Evolutionary conservation across 92 coral and sea anemone species (phyloP).

Genomic region (Zoanthus solanderi): DNA sequence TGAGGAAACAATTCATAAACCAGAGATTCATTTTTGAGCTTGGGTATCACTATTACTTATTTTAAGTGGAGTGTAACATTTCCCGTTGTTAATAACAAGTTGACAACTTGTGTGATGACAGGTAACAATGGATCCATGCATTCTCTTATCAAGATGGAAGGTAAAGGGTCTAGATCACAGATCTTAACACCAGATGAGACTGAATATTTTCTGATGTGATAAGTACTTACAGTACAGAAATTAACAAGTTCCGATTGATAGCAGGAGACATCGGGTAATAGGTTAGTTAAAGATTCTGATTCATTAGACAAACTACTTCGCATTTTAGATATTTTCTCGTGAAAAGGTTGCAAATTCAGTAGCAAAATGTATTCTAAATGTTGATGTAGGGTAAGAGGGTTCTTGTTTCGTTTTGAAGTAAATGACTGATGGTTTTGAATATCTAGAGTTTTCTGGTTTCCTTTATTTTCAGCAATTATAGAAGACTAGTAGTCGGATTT

Average conservation of each 20-base stretch:
- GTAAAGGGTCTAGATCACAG: conserved; percentile 18
- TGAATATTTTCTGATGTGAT: conserved; percentile 13
- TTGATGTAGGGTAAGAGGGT: conserved; percentile 20
- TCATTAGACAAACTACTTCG: conserved; percentile 42
- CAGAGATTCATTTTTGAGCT: conserved; percentile 55
- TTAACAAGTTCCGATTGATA: conserved; percentile 43
- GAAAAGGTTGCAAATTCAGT: conserved; percentile 41
- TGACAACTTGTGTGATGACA: conserved; percentile 45
- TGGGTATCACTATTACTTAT: conserved; percentile 48
- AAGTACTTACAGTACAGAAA: conserved; percentile 29
- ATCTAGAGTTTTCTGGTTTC: conserved; percentile 45
- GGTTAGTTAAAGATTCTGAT: conserved; percentile 40
- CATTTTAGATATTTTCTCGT: conserved; percentile 50
- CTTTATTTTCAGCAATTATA: conserved; percentile 32
- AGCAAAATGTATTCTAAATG: conserved; percentile 31
- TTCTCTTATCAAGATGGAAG: conserved; percentile 29
- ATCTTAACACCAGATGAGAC: conserved; percentile 11
- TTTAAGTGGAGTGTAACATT: background rate
- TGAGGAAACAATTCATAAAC: conserved; percentile 50
- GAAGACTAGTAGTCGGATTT: conserved; percentile 40
- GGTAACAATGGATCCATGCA: conserved; percentile 48
- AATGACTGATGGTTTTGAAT: conserved; percentile 16
- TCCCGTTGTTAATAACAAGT: conserved; percentile 50
- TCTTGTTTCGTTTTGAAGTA: conserved; percentile 29
- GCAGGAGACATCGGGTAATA: conserved; percentile 36